Base-by-base conservation (phyloP, 2,113 vertebrate genomes). In the Oenanthe oenanthe region DNA sequence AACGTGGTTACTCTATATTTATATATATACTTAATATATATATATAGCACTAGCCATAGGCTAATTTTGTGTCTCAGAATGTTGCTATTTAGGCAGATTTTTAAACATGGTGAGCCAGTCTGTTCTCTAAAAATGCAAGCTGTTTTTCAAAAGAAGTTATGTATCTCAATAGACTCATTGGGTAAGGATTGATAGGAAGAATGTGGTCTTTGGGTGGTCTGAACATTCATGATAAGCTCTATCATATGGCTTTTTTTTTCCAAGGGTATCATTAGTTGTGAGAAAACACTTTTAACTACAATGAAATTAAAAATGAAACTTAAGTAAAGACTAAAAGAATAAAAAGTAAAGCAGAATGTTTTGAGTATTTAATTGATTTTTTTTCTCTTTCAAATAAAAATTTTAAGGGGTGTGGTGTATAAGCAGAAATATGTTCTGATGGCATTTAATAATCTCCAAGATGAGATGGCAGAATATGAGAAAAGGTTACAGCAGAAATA, bases 381-480 rank as follows among this genome's bases (percentile, higher is more conserved):
- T 78, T 79, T 75, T 82, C 88, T 90, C 81, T 89, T 70, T 93
- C 80, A 85, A 95, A 98, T 97, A 89, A 82, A 92, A 92, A 95
- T 91, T 28, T 96, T 96, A 89, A 79, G 93, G 48, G 74, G 38
- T 66, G 50, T 93, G 81, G 88, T 95, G 63, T 98, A 95, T 92
- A 98, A 97, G 89, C 85, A 98, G 81, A 94, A 97, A 92, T 98
- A 96, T 73, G 18, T 95, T 91, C 95, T 93, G 63, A 79, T 85
- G 28, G 12, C 97, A 72, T 97, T 97, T 96, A 96, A 89, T 96
- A 96, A 96, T 89, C 88, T 98, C 48, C 85, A 96, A 91, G 94
- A 95, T 88, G 97, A 98, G 38, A 70, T 97, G 70, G 91, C 92
- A 89, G 92, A 89, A 92, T 97, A 91, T 89, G 95, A 97, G 73